These are phyloP conservation scores for Chionomys nivalis DNA, from an alignment of 2,113 vertebrate genomes.

Conservation along the genomic window DNA sequence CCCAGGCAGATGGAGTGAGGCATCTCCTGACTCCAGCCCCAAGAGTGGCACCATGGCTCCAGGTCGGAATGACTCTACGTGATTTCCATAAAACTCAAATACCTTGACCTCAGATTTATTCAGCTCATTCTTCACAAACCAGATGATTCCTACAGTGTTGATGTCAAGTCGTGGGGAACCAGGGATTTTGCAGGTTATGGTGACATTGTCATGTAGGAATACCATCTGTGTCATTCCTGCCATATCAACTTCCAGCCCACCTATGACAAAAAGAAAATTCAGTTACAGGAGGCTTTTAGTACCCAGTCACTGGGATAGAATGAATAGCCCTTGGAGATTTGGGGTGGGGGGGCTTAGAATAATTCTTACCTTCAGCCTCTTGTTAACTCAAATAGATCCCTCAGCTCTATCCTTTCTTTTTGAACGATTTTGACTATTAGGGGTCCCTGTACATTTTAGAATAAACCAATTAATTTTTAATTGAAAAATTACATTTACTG, in stretches of 20 bases:
- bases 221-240: neutral
- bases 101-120: neutral
- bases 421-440: neutral
- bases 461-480: neutral
- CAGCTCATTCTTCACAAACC: neutral
- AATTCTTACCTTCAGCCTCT: neutral
- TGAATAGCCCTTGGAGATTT: neutral
- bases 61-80: neutral
- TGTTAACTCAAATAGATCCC: neutral
- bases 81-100: neutral
- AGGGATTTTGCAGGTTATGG: neutral
- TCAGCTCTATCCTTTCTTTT: neutral
- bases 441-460: neutral
- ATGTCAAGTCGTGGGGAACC: neutral
- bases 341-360: rapidly evolving
- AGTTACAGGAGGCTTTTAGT: neutral
- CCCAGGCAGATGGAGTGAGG: neutral
- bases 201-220: neutral
- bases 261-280: neutral
- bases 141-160: neutral
- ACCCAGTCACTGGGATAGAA: neutral
- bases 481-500: neutral
- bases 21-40: neutral
- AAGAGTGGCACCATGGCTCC: neutral
- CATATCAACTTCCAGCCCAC: neutral